Base-by-base conservation (phyloP, 1,140 invertebrate species). In the Meloidogyne floridensis region DNA sequence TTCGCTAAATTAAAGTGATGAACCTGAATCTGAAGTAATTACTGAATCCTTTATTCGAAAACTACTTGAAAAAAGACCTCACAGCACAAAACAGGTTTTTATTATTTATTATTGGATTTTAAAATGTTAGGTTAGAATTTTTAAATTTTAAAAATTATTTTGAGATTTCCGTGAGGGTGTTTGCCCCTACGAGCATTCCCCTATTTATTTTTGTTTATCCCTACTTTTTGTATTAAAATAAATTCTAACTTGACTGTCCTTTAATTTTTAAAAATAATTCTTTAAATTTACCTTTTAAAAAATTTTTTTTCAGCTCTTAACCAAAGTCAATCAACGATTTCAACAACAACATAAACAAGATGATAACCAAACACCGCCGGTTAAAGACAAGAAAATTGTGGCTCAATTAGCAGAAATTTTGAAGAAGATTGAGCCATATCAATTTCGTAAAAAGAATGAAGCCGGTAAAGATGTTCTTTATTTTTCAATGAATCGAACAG, bases 371-470 rank as follows among this genome's bases (percentile, higher is more conserved):
- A 77, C 75, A 11, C 59, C 15, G 6, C 15, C 59, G 0, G 59
- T 65, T 65, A 77, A 72, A 59, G 86, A 90, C 71, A 65, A 82
- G 20, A 82, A 88, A 71, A 86, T 89, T 56, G 89, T 89, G 10
- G 83, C 87, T 42, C 69, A 80, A 70, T 75, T 89, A 43, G 88
- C 88, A 10, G 80, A 85, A 13, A 90, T 89, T 75, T 80, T 89
- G 42, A 85, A 87, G 76, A 80, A 81, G 32, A 87, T 89, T 53
- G 82, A 89, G 78, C 88, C 88, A 11, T 83, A 89, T 69, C 88
- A 90, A 65, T 86, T 88, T 65, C 82, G 81, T 42, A 87, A 88
- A 53, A 82, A 75, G 32, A 79, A 79, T 72, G 77, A 79, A 71
- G 65, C 65, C 18, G 77, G 77, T 72, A 79, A 79, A 79, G 77